Evolutionary conservation across 2,797 vertebrate genomes (phyloP), one percentile per base, ranked within the genome.

Genomic region (Mus caroli): DNA sequence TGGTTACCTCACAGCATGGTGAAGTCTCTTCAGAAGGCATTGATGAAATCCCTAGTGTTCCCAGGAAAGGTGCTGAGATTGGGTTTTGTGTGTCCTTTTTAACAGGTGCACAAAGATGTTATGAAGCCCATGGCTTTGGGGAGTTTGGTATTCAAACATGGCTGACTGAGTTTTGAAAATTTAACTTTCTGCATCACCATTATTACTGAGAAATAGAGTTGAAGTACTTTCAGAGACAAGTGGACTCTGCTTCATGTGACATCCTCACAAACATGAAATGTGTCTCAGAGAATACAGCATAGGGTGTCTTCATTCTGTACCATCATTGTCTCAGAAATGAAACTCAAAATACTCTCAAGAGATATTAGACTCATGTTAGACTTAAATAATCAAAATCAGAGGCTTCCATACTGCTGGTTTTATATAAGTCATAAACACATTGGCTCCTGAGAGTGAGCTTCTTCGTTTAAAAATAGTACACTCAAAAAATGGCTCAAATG

Each of bases 11-110:
- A 22, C 13, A 40, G 46, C 97, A 96, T 96, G 71, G 90, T 77
- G n/a, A 89, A 11, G 3, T 92, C 62, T 94, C n/a, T 80, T 34
- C 50, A 94, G 71, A 96, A 97, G 92, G 71, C 26, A 83, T 92
- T 97, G 88, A 17, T 94, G 77, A 96, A 94, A 90, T 97, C 92
- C 31, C 24, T 28, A 4, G 91, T 93, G 91, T 95, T 31, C 3
- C 28, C 43, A 50, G 50, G 92, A 52, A 91, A 92, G 64, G 22
- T 97, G 64, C 34, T 82, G 77, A 92, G 43, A 89, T 56, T 84
- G 50, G 31, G 62, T 86, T 96, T 84, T 84, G 13, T 84, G 43
- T 96, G 69, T 97, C 26, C 60, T 88, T 82, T 97, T 95, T 60
- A 73, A 92, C 64, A 67, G 52, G 4, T n/a, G 1, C 6, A 54